phyloP scores from a whole-genome alignment of 2,797 vertebrate species.

The Neoniphon sammara region DNA sequence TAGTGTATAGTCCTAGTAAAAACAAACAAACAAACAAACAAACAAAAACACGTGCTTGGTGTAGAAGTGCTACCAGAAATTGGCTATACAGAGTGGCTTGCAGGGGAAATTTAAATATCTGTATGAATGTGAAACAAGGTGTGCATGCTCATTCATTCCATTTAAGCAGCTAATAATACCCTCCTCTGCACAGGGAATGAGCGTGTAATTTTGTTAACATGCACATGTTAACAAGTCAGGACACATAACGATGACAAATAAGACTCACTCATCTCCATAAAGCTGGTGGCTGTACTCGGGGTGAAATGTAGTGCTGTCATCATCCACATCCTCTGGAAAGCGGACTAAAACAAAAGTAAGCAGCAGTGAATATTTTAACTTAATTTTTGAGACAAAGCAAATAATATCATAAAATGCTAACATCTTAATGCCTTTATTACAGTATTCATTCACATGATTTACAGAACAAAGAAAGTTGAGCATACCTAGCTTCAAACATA shows the following conservation, averaged over 20 bases:
- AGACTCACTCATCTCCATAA: slow-evolving; percentile 97
- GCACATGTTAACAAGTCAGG: background rate
- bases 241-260: background rate
- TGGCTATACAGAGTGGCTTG: background rate
- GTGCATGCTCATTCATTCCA: too few relatives aligned
- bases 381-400: background rate
- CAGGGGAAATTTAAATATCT: background rate
- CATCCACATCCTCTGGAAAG: slow-evolving; percentile 95
- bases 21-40: too few relatives aligned
- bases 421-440: background rate
- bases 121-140: background rate
- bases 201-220: background rate
- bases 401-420: background rate
- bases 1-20: too few relatives aligned
- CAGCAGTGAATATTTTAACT: background rate
- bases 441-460: background rate
- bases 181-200: background rate
- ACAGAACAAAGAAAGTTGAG: slow-evolving; percentile 17
- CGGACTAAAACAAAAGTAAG: slow-evolving; percentile 81
- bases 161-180: background rate
- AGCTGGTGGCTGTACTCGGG: slow-evolving; percentile 97
- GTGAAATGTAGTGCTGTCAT: slow-evolving; percentile 94
- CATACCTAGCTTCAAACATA: slow-evolving; percentile 95
- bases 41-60: too few relatives aligned
- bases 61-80: background rate